These are phyloP conservation scores for Wasmannia auropunctata DNA, from an alignment of 1,140 invertebrate genomes.

Conservation along the genomic window DNA sequence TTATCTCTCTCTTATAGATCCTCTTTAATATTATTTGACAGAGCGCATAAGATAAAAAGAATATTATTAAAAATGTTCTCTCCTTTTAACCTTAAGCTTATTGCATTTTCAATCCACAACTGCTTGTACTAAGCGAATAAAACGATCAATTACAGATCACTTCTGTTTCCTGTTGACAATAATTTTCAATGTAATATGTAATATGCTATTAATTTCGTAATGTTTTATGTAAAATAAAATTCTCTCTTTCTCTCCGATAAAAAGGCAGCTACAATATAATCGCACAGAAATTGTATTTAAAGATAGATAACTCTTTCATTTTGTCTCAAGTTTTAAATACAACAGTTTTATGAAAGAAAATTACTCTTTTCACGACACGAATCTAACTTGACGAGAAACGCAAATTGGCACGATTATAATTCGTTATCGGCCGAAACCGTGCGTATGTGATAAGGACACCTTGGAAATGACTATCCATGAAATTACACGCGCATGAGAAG, in stretches of 20 bases:
- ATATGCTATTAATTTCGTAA: neutral
- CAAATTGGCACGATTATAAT: neutral
- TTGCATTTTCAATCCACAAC: neutral
- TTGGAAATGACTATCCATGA: neutral
- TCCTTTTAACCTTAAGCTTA: neutral
- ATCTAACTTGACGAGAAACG: neutral
- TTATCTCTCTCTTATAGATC: neutral
- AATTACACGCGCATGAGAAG: conserved; percentile 38
- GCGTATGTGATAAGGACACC: neutral
- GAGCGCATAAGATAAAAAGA: neutral
- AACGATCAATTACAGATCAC: neutral
- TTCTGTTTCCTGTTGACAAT: neutral
- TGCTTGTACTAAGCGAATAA: neutral
- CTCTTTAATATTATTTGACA: neutral
- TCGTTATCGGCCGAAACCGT: neutral
- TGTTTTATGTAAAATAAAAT: neutral
- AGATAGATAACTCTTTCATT: neutral
- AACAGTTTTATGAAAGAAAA: neutral
- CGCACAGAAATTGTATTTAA: neutral
- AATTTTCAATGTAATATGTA: neutral
- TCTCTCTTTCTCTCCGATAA: too few species aligned
- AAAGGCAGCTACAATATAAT: neutral
- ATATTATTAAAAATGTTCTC: neutral
- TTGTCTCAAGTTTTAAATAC: neutral
- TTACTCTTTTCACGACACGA: neutral